Conservation (phyloP, 1,140 invertebrate species). For the Venustaconcha ellipsiformis region DNA sequence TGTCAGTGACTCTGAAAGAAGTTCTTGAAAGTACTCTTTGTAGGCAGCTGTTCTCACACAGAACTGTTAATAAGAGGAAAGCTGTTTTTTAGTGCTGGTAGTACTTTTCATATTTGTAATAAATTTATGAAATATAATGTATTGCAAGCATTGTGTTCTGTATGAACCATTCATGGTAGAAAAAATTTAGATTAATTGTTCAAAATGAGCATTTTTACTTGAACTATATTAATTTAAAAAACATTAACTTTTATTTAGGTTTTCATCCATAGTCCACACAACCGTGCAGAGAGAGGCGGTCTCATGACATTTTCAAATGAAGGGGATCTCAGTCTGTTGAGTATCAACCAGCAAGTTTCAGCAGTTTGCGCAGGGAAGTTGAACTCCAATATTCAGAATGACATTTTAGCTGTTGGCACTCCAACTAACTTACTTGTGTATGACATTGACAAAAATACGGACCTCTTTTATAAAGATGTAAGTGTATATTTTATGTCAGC, state of each 20-base stretch:
- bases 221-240: no score
- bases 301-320: slow-evolving; percentile 73
- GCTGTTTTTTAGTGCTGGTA: no score
- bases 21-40: no score
- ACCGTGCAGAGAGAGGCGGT: slow-evolving; percentile 71
- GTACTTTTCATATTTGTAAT: no score
- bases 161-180: no score
- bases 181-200: no score
- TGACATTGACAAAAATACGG: slow-evolving; percentile 91
- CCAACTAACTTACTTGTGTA: slow-evolving; percentile 89
- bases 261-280: slow-evolving; percentile 84
- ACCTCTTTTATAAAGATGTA: slow-evolving; percentile 93
- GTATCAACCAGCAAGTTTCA: slow-evolving; percentile 84
- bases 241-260: slow-evolving; percentile 73
- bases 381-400: slow-evolving; percentile 72
- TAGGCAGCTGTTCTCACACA: no score
- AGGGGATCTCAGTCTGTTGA: slow-evolving; percentile 81
- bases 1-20: no score
- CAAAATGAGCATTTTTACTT: no score
- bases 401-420: slow-evolving; percentile 87
- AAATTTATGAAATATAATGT: no score
- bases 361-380: slow-evolving; percentile 79
- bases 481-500: slow-evolving; percentile 24
- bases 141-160: no score
- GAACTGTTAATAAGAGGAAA: no score